Conservation (phyloP, 2,797 vertebrate genomes). For the Erpetoichthys calabaricus region DNA sequence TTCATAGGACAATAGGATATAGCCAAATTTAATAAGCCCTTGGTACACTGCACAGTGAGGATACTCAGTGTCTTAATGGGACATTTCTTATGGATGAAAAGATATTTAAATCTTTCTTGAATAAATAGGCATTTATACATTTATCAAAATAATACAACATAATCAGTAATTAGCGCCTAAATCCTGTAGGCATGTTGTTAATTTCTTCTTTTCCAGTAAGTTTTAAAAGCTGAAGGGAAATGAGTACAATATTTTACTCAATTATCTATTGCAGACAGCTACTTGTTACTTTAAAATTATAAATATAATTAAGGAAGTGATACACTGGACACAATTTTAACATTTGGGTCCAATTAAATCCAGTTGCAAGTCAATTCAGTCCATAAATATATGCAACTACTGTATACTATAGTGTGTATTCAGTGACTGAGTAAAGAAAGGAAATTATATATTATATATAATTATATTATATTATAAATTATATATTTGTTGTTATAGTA, state of each 20-base stretch:
- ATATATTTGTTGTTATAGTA: no score
- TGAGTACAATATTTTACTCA: constrained; percentile 47
- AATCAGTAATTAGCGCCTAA: constrained; percentile 47
- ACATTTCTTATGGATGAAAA: constrained; percentile 33
- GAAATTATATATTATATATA: no score
- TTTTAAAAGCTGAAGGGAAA: constrained; percentile 37
- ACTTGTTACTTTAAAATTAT: constrained; percentile 41
- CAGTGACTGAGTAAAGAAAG: no score
- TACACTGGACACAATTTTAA: constrained; percentile 29
- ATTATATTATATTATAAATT: no score
- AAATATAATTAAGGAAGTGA: constrained; percentile 30
- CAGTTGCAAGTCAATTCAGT: constrained; percentile 2
- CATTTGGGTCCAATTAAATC: constrained; percentile 48
- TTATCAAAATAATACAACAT: constrained; percentile 42
- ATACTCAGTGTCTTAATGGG: not conserved
- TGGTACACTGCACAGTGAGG: no score
- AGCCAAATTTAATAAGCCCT: no score
- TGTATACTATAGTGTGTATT: no score
- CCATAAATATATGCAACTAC: not conserved
- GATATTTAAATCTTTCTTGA: constrained; percentile 38
- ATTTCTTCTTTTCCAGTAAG: not conserved
- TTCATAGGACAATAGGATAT: no score
- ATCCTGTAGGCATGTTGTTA: constrained; percentile 28
- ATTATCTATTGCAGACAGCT: constrained; percentile 40
- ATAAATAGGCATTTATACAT: constrained; percentile 33